Conservation (phyloP, 2,888 invertebrate genomes). For the Scelioninae gen. 1 region DNA sequence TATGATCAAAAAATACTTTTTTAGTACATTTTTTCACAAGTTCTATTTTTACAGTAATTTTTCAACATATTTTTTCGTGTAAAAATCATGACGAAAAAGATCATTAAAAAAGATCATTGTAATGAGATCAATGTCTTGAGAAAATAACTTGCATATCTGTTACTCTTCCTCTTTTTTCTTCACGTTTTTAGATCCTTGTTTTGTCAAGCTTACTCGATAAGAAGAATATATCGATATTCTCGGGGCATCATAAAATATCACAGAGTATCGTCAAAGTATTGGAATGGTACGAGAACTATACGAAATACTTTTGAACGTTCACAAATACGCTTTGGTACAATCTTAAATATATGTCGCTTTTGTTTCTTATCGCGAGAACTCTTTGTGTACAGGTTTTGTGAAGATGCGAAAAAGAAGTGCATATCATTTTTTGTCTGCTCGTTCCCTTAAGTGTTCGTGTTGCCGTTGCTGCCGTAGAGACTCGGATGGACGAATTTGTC, state of each 20-base stretch:
- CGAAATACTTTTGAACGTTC: constrained; percentile 62
- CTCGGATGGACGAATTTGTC: constrained; percentile 87
- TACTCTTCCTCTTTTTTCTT: not conserved
- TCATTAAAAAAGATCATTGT: not conserved
- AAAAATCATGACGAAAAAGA: not conserved
- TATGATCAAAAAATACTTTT: too few species aligned
- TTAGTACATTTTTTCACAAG: too few species aligned
- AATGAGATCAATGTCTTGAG: constrained; percentile 14
- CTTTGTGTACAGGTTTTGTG: constrained; percentile 58
- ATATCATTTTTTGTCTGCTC: not conserved
- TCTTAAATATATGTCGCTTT: constrained; percentile 47
- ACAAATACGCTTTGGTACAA: constrained; percentile 64
- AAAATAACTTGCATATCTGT: constrained; percentile 5
- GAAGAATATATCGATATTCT: constrained; percentile 45
- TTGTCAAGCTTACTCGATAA: constrained; percentile 31
- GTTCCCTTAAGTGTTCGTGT: constrained; percentile 79
- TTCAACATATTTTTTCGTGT: not conserved
- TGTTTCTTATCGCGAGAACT: constrained; percentile 34
- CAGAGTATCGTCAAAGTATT: constrained; percentile 68
- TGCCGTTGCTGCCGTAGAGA: constrained; percentile 83
- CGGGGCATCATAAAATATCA: constrained; percentile 58
- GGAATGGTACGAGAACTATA: constrained; percentile 65
- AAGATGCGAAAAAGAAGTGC: constrained; percentile 49
- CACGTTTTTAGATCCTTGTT: not conserved
- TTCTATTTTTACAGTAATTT: too few species aligned